A percentile compares a stretch with the other conserved stretches of the same genome.
phyloP scores from a whole-genome alignment of 2,113 vertebrate genomes.

The Menura novaehollandiae region DNA sequence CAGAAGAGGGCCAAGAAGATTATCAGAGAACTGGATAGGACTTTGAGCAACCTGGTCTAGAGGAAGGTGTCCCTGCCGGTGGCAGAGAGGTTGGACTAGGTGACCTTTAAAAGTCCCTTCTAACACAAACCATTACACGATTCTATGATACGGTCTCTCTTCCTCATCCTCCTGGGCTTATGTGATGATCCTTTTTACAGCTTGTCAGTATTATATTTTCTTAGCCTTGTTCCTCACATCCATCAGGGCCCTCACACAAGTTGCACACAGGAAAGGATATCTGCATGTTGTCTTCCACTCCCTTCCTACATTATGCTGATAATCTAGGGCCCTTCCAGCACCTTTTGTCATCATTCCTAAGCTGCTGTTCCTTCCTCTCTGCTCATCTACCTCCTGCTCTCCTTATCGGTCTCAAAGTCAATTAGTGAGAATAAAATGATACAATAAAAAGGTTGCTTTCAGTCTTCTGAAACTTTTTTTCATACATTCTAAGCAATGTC shows the following conservation, averaged over 20 bases:
- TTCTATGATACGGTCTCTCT: accelerated
- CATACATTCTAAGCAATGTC: not conserved
- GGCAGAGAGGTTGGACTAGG: not conserved
- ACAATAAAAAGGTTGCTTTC: not conserved
- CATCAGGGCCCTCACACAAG: not conserved
- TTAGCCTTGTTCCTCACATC: not conserved
- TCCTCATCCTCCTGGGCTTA: not conserved
- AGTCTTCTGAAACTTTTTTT: not conserved
- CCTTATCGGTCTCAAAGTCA: not conserved
- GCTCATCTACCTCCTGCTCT: not conserved
- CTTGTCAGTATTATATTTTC: not conserved
- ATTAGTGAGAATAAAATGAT: not conserved
- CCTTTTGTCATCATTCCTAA: not conserved
- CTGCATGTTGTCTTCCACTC: not conserved
- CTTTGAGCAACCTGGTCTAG: not conserved
- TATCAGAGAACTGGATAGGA: not conserved
- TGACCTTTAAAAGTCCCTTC: not conserved
- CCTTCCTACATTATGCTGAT: not conserved
- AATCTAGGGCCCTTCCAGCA: not conserved
- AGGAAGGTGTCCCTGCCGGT: not conserved
- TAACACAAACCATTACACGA: not conserved
- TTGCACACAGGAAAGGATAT: not conserved
- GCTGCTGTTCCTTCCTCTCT: not conserved
- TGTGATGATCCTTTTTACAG: not conserved
- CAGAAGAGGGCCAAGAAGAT: not conserved